phyloP scores from a whole-genome alignment of 1,140 invertebrate species.

The Pseudoatta argentina region DNA sequence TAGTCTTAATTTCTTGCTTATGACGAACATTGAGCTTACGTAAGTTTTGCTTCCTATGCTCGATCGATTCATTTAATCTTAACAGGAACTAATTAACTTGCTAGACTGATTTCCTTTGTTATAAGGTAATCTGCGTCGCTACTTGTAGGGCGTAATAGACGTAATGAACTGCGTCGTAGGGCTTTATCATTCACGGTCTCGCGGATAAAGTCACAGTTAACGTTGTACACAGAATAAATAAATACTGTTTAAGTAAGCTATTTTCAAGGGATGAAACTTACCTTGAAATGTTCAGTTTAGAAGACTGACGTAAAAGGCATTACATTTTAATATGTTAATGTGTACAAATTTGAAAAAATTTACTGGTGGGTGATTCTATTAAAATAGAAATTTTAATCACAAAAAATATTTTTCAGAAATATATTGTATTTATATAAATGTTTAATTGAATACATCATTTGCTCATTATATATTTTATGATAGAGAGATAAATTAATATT shows the following conservation, averaged over 20 bases:
- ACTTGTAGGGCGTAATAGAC: slow-evolving; percentile 48
- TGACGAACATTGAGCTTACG: background rate
- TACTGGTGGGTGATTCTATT: background rate
- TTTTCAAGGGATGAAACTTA: background rate
- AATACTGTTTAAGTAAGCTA: slow-evolving; percentile 16
- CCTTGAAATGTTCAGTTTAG: background rate
- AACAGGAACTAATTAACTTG: slow-evolving; percentile 58
- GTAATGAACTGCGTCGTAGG: slow-evolving; percentile 50
- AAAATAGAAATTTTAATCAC: background rate
- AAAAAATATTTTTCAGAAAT: background rate
- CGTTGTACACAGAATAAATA: slow-evolving; percentile 1
- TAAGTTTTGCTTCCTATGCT: slow-evolving; percentile 28
- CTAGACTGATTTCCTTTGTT: slow-evolving; percentile 52
- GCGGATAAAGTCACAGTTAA: slow-evolving; percentile 34
- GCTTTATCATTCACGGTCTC: slow-evolving; percentile 51
- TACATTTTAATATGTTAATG: background rate
- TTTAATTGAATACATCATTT: background rate
- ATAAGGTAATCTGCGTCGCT: slow-evolving; percentile 22
- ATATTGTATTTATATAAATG: background rate
- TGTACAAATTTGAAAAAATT: background rate
- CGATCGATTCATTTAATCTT: slow-evolving; percentile 51
- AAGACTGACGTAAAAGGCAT: background rate
- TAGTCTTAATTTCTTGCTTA: slow-evolving; percentile 19
- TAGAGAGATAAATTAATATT: background rate
- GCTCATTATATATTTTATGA: background rate